These are phyloP conservation scores for Drosophila paucipuncta DNA, from an alignment of 2,888 invertebrate genomes.

Conservation along the genomic window DNA sequence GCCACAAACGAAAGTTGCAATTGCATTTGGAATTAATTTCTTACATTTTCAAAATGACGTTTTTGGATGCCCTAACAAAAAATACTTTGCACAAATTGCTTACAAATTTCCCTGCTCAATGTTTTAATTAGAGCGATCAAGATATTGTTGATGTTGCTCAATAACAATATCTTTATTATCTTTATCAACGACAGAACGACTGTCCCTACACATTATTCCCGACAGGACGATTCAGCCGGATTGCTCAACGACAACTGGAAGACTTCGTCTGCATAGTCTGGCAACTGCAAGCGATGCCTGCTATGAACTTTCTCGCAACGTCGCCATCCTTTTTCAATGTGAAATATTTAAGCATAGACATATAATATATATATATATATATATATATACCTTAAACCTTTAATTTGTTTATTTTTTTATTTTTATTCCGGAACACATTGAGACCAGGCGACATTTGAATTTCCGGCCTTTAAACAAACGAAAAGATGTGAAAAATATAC, in stretches of 20 bases:
- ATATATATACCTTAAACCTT: background rate
- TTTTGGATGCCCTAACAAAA: constrained; percentile 15
- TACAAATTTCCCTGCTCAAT: background rate
- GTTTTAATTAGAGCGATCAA: background rate
- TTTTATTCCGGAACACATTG: background rate
- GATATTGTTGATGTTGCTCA: background rate
- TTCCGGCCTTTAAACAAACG: background rate
- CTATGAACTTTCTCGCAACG: too few relatives aligned
- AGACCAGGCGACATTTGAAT: background rate
- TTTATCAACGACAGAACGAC: background rate
- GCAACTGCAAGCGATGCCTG: background rate
- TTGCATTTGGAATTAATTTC: constrained; percentile 32
- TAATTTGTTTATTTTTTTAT: background rate
- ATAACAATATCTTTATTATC: background rate
- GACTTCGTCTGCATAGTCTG: background rate
- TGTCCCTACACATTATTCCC: background rate
- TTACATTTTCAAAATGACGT: background rate
- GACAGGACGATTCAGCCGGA: background rate
- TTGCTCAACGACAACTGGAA: background rate
- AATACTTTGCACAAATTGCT: background rate
- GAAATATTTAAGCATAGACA: background rate
- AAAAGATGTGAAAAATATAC: background rate
- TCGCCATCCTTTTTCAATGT: background rate
- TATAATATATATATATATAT: background rate
- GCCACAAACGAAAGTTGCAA: constrained; percentile 54